Base-by-base conservation (phyloP, 2,888 invertebrate genomes). In the Cactoblastis cactorum region DNA sequence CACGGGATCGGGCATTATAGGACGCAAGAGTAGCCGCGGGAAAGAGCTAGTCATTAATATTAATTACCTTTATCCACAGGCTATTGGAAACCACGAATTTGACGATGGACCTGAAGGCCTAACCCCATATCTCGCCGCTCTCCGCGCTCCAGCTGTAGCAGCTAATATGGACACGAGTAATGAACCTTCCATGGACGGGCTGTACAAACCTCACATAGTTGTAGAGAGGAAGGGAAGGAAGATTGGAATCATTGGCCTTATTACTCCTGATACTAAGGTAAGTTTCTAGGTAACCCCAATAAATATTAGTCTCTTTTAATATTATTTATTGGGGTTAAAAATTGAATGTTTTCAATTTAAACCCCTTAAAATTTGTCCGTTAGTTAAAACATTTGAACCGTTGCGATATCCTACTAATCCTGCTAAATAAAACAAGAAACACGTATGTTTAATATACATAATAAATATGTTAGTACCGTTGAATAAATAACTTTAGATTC, bases 31-130 rank as follows among this genome's bases (percentile, higher is more conserved):
- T 22, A 22, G 6, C 22, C n/a, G n/a, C n/a, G n/a, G n/a, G n/a
- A n/a, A n/a, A n/a, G n/a, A n/a, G n/a, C n/a, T n/a, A n/a, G n/a
- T n/a, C n/a, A n/a, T n/a, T n/a, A n/a, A n/a, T n/a, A n/a, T n/a
- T n/a, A n/a, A n/a, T n/a, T n/a, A n/a, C n/a, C n/a, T n/a, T n/a
- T 19, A 51, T 52, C 52, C 71, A 58, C 76, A 96, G 96, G 94
- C 95, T 0, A 79, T 96, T 6, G 96, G 96, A 0, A 96, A 96
- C 74, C 96, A 97, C 64, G 97, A 97, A 69, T 97, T 97, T 61
- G 97, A 97, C 67, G 92, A 94, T 55, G 93, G 92, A 0, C 89
- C 96, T 0, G 90, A 79, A 12, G 95, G 95, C 0, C 71, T 96
- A 0, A 92, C 93, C 0, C 94, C 94, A 0, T 96, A 95, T 72